Base-by-base conservation (phyloP, 2,797 vertebrate genomes). In the Coregonus suidteri region DNA sequence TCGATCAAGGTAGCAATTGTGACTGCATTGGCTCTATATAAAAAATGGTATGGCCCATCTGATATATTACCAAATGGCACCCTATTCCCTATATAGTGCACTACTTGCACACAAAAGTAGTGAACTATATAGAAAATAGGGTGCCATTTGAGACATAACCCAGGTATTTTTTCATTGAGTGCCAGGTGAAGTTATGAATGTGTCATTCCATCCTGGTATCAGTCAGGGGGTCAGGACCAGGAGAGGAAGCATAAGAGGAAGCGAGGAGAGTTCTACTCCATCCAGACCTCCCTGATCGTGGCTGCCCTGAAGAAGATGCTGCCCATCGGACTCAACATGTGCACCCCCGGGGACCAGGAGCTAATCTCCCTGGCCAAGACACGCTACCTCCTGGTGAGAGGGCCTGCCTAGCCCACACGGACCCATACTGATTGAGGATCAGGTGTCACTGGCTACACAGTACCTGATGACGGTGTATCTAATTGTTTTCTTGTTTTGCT, bases 271-370 rank as follows among this genome's bases (percentile, higher is more conserved):
- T 93, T 98, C 80, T 99, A 99, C 86, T 99, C 98, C 54, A 94
- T 99, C 90, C 98, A 99, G 91, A 99, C 98, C 4, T 99, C 98
- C 0, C 92, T 99, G 83, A 99, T 99, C 67, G 98, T 99, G 82
- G 97, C 98, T 0, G 97, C 97, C 0, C 93, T 99, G 90, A 99
- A 99, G 94, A 99, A 98, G 91, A 98, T 99, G 97, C 91, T 99
- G 88, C 98, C 98, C n/a, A 98, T 99, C 53, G 98, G 98, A 68
- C 93, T 99, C 89, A 99, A 99, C 89, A 99, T 99, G 98, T 99
- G 98, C 67, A 98, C 97, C 0, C 98, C 98, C 0, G 98, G 98
- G 7, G 98, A 99, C 89, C 98, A 99, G 93, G 97, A 99, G 88
- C 96, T 99, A 84, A 98, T 99, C 86, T 95, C 97, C 69, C 90